A percentile compares a stretch with the other conserved stretches of the same genome.
Conservation (phyloP, 2,888 invertebrate genomes). For the Campoplex nolae region DNA sequence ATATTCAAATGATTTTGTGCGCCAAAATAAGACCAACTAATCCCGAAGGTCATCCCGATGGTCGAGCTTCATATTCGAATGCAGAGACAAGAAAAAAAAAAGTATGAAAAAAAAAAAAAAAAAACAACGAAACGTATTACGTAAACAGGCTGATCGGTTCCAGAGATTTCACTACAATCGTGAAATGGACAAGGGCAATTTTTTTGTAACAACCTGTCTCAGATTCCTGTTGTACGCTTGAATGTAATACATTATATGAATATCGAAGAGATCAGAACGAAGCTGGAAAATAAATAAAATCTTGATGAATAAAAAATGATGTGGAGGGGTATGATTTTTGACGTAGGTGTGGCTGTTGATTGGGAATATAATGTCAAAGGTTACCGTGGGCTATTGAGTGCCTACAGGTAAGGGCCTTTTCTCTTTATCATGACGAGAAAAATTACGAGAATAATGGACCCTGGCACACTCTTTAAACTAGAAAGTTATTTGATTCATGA, state of each 20-base stretch:
- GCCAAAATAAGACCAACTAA: slow-evolving; percentile 12
- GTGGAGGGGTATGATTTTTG: background rate
- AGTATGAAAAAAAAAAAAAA: background rate
- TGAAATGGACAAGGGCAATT: slow-evolving; percentile 53
- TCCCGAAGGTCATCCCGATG: slow-evolving; percentile 35
- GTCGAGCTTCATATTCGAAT: slow-evolving; percentile 19
- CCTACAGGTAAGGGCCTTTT: background rate
- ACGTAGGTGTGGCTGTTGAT: slow-evolving; percentile 21
- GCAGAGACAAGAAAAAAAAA: slow-evolving; percentile 6
- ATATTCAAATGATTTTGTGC: background rate
- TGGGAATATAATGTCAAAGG: slow-evolving; percentile 24
- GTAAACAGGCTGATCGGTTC: slow-evolving; percentile 15
- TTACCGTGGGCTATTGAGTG: background rate
- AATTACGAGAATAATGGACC: slow-evolving; percentile 21
- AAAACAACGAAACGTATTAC: background rate
- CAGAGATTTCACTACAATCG: slow-evolving; percentile 52
- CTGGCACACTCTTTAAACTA: background rate
- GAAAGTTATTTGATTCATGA: slow-evolving; percentile 24
- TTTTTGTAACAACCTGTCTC: slow-evolving; percentile 29
- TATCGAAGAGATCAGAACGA: background rate
- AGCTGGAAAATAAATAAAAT: background rate
- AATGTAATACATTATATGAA: slow-evolving; percentile 5
- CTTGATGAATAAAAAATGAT: slow-evolving; percentile 7
- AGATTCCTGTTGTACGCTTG: slow-evolving; percentile 8
- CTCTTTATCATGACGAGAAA: slow-evolving; percentile 12